These are phyloP conservation scores for Patella ulyssiponensis DNA, from an alignment of 2,888 invertebrate genomes.

Conservation along the genomic window DNA sequence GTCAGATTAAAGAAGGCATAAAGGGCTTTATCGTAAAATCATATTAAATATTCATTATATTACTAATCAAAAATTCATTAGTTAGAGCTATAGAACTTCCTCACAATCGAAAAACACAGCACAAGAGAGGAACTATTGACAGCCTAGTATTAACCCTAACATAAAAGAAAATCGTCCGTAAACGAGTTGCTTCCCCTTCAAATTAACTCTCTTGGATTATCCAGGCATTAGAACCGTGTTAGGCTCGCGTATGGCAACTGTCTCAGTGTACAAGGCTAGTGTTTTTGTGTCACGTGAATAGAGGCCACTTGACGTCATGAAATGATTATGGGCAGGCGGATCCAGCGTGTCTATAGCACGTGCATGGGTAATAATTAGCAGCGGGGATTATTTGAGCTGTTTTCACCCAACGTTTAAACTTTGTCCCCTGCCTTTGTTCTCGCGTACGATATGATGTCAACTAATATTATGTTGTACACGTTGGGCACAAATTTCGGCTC, in stretches of 20 bases:
- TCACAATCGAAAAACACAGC: background rate
- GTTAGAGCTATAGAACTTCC: background rate
- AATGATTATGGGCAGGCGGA: background rate
- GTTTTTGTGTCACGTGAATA: background rate
- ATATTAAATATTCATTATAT: constrained; percentile 3
- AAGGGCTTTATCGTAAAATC: constrained; percentile 4
- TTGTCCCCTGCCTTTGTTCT: background rate
- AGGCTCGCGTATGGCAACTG: background rate
- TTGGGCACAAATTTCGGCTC: background rate
- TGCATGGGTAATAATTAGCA: constrained; percentile 1
- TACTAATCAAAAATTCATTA: constrained; percentile 11
- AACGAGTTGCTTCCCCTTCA: constrained; percentile 2
- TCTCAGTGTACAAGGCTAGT: background rate
- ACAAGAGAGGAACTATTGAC: background rate
- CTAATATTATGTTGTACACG: constrained; percentile 3
- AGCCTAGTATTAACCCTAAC: background rate
- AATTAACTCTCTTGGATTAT: background rate
- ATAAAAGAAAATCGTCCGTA: constrained; percentile 3
- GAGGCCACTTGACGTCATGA: constrained; percentile 4
- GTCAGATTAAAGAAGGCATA: constrained; percentile 2
- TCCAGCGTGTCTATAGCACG: constrained; percentile 8
- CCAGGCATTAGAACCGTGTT: background rate
- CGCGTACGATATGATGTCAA: background rate
- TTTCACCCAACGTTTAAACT: constrained; percentile 6
- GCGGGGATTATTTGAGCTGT: constrained; percentile 9